Percentiles rank a stretch among this genome's conserved stretches.
phyloP scores from a whole-genome alignment of 1,140 invertebrate species.

The Schlechtendalia chinensis region DNA sequence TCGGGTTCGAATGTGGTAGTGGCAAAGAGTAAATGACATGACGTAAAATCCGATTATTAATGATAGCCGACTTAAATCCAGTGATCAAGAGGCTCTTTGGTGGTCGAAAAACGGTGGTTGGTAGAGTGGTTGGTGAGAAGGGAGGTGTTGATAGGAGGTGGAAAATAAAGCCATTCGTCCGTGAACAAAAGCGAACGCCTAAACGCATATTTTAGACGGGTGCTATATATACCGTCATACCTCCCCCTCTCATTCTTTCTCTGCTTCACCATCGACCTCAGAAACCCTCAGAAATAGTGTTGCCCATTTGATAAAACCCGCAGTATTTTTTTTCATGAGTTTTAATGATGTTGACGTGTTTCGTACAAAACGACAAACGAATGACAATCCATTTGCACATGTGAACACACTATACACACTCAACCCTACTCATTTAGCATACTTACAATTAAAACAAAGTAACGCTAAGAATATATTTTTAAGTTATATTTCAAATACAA shows the following conservation, averaged over 20 bases:
- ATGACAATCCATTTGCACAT: background rate
- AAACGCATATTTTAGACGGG: background rate
- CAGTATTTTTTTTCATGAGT: background rate
- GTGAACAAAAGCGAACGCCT: constrained; percentile 22
- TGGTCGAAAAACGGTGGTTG: no score
- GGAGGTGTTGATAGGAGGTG: background rate
- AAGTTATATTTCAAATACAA: no score
- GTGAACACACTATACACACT: background rate
- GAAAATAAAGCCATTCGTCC: constrained; percentile 12
- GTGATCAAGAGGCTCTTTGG: background rate
- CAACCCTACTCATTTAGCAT: no score
- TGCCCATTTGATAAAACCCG: constrained; percentile 18
- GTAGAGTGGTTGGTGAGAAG: no score
- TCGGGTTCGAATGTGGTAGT: no score
- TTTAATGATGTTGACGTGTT: constrained; percentile 13
- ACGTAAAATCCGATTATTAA: constrained; percentile 31
- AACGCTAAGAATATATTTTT: no score
- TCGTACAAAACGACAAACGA: constrained; percentile 30
- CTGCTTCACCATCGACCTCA: background rate
- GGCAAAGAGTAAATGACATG: constrained; percentile 7
- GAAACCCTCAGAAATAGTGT: constrained; percentile 22
- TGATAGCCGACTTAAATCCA: constrained; percentile 4
- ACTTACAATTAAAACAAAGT: no score
- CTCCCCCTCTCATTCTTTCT: background rate
- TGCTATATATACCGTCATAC: no score